A percentile compares a stretch with the other conserved stretches of the same genome.
phyloP scores from a whole-genome alignment of 2,797 vertebrate species.

The Schizopygopsis pylzovi region DNA sequence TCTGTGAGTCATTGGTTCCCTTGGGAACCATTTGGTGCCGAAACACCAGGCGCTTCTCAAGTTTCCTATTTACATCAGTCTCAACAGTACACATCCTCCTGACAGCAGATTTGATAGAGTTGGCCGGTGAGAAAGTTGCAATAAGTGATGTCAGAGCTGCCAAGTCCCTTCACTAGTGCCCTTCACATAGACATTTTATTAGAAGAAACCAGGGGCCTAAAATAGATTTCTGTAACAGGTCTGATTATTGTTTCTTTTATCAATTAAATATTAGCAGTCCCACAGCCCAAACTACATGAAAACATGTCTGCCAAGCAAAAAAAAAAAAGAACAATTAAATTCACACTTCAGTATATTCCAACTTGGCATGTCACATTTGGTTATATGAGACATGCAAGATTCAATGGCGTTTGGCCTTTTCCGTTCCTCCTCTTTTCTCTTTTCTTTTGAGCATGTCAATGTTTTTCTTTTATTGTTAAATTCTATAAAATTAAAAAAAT shows the following conservation, averaged over 20 bases:
- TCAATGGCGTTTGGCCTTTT: background rate
- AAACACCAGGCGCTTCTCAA: background rate
- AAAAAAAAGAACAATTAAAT: background rate
- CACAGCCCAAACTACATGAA: background rate
- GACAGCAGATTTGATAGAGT: conserved; percentile 20
- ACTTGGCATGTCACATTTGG: background rate
- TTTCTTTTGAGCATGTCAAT: background rate
- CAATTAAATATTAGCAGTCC: background rate
- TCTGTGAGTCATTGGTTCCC: conserved; percentile 6
- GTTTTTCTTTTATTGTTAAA: background rate
- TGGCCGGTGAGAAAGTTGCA: background rate
- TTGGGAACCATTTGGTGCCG: background rate
- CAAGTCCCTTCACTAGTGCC: background rate
- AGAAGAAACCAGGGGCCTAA: background rate
- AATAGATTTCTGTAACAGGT: background rate
- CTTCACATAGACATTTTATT: conserved; percentile 11
- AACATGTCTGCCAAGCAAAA: background rate
- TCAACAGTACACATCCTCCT: background rate
- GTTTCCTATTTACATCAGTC: conserved; percentile 21
- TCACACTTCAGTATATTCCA: background rate
- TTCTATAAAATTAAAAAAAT: background rate
- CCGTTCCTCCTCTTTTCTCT: background rate
- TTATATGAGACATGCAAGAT: background rate
- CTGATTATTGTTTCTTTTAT: background rate
- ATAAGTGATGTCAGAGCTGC: background rate